Evolutionary conservation across 2,888 invertebrate genomes (phyloP).

Genomic region (Nesidiocoris tenuis): DNA sequence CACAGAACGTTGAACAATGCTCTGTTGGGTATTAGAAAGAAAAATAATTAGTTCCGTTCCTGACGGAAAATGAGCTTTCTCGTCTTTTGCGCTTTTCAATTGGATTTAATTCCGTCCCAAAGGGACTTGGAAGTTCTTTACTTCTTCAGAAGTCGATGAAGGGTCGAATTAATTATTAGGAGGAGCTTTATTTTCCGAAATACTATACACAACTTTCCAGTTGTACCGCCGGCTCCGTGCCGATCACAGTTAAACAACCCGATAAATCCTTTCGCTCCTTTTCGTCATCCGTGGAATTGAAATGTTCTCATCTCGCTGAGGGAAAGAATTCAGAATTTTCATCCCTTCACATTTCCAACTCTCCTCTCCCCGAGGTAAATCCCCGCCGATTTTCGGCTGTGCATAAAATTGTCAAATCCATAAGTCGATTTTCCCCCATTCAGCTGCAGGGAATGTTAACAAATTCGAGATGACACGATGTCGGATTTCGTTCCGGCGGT

Average conservation of each 20-base stretch:
- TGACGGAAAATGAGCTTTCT: not conserved
- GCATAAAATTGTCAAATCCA: too few relatives aligned
- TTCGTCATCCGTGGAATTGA: too few relatives aligned
- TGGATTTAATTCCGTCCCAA: not conserved
- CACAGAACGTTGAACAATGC: not conserved
- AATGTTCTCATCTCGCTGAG: too few relatives aligned
- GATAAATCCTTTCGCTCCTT: too few relatives aligned
- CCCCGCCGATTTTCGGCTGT: too few relatives aligned
- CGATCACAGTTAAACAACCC: too few relatives aligned
- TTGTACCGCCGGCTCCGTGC: too few relatives aligned
- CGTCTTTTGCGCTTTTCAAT: not conserved
- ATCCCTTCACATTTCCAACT: not conserved
- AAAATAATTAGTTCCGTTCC: not conserved
- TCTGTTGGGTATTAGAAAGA: not conserved
- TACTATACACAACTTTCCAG: not conserved
- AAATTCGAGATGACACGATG: slow-evolving; percentile 14
- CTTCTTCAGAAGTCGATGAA: not conserved
- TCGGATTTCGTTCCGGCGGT: slow-evolving; percentile 16
- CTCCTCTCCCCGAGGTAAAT: too few relatives aligned
- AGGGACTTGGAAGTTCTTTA: not conserved
- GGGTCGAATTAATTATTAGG: not conserved
- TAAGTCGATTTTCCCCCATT: too few relatives aligned
- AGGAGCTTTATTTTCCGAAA: not conserved
- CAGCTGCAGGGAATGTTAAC: not conserved
- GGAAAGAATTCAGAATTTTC: not conserved